Base-by-base conservation (phyloP, 2,888 invertebrate genomes). In the Ditylenchus weischeri region DNA sequence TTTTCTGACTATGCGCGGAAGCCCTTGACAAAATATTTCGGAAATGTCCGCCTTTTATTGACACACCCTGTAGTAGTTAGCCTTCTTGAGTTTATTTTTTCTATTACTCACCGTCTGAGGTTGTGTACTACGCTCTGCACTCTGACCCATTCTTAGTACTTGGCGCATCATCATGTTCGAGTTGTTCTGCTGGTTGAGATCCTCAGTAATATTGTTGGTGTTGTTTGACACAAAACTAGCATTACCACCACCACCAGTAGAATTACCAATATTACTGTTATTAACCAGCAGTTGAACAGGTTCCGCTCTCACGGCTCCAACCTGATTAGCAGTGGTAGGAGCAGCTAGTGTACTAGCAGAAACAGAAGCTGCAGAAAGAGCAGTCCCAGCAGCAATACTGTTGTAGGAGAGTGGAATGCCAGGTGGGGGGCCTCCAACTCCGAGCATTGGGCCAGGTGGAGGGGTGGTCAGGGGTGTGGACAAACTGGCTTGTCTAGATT, bases 101-200 rank as follows among this genome's bases (percentile, higher is more conserved):
- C 29, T 13, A 43, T 15, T 43, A 23, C 29, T 7, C 62, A 62
- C 62, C 62, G 62, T 62, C 35, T 62, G 62, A 51, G 62, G 64
- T 36, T 64, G 64, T 13, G 15, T 66, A 11, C 38, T 64, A 1
- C 38, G 65, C 65, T 64, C 66, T 13, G 57, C 62, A 69, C 29
- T 50, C 51, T 38, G 69, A 50, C 57, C 63, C 69, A 69, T 69
- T 36, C 60, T 18, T 18, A 69, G 57, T 21, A 69, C 64, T 15
- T 60, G 62, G 50, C 62, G 60, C 7, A 69, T 57, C 43, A 43
- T 43, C 43, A 43, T 43, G 8, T 43, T 43, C 13, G 43, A 43
- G 43, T 43, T 43, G 23, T 15, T 43, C 19, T 19, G 18, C 23
- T 61, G 64, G 35, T 64, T 64, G 63, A 64, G 66, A 64, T 66